Base-by-base conservation (phyloP, 2,113 vertebrate genomes). In the Varanus komodoensis region DNA sequence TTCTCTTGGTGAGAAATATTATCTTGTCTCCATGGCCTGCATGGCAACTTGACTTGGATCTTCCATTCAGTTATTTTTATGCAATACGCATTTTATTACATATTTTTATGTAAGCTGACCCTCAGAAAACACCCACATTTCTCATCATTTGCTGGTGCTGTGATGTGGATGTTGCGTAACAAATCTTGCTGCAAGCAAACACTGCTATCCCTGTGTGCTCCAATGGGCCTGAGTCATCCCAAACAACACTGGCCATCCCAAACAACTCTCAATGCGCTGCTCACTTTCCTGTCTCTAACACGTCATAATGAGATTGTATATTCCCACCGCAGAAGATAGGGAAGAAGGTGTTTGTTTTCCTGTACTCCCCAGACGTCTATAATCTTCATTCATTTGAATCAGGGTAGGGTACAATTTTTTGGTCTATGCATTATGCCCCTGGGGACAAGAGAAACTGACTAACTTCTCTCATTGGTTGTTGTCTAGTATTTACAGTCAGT, bases 331-430 rank as follows among this genome's bases (percentile, higher is more conserved):
- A 67, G 25, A 75, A 75, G 83, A 48, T 9, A 89, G 38, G 69
- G 27, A 83, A 67, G 17, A 48, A 1, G 38, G 19, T 21, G 73
- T 67, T 23, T n/a, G 32, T 64, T 12, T n/a, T 14, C 6, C 34
- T 89, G 6, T 83, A n/a, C 27, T 48, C 9, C 75, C 52, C 69
- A 57, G 52, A 83, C 87, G 82, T 74, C 88, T 89, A 83, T 89
- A 89, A 89, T 89, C 71, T 89, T 89, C 88, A 21, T 77, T 89
- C 81, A 89, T 84, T 84, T 83, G 21, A 89, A 19, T 64, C 71
- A 89, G 34, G 23, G 27, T n/a, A 84, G 34, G 71, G 38, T 89
- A 34, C 88, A 89, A 89, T 89, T 89, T 75, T 73, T 75, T 44
- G 54, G 54, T 48, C 69, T 83, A 15, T 61, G 5, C 17, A 25